Evolutionary conservation across 2,113 vertebrate genomes (phyloP), one percentile per base, ranked within the genome.

Genomic region (Spilogale gracilis): DNA sequence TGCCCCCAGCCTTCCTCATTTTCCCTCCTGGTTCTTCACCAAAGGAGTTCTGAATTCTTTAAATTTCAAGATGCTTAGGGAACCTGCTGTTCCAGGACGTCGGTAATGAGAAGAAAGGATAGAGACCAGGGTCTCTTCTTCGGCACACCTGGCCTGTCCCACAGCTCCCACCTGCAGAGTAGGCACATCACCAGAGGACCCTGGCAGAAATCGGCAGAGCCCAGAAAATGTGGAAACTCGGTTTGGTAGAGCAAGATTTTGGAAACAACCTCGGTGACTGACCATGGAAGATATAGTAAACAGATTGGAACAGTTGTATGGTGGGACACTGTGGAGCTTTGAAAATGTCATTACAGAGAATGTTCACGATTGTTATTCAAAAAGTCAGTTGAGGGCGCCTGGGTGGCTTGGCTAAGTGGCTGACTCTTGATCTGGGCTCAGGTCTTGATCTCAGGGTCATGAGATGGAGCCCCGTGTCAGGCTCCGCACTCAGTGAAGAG

Each of bases 101-200:
- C 48, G 81, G 20, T 30, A 9, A 78, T 45, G 58, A 83, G 58
- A 58, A 86, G 76, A 25, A 71, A 12, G 6, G 54, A 32, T 45
- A 21, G 50, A 17, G 63, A 69, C 13, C 30, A 11, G 9, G 21
- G 3, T 17, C 27, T 58, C 13, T 20, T 76, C 27, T 45, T 76
- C 58, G 11, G 14, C 8, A 4, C 4, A 25, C 16, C 48, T 21
- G 56, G n/a, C 50, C 52, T 0, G 0, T 91, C 21, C 18, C n/a
- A 6, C 25, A 25, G 65, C 48, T 5, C 1, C 60, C 8, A 27
- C 25, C 50, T 58, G 16, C 45, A 16, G 50, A 60, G 32, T n/a
- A n/a, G 81, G 20, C 4, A 7, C 6, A 13, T 20, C 2, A n/a
- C 1, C 11, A 18, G 30, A 67, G 63, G 52, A 52, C 84, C 12